phyloP scores from a whole-genome alignment of 2,888 invertebrate species.

The Acheta domesticus region DNA sequence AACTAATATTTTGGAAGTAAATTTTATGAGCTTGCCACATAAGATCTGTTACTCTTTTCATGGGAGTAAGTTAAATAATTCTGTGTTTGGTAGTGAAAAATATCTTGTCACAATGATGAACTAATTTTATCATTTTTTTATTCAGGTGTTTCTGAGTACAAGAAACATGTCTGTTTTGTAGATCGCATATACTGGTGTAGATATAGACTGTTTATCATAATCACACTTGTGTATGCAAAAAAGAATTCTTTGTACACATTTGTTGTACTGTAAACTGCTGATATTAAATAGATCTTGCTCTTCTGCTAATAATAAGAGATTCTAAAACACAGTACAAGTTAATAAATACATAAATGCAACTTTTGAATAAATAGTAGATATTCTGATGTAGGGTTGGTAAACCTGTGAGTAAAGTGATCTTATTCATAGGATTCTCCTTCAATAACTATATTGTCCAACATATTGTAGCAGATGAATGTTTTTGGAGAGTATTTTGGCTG shows the following conservation, averaged over 20 bases:
- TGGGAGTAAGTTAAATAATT: constrained; percentile 11
- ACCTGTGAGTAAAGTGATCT: not conserved
- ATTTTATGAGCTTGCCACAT: not conserved
- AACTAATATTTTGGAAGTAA: constrained; percentile 33
- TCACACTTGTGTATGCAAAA: not conserved
- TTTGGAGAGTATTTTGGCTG: not conserved
- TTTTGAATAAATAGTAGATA: no score
- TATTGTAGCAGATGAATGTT: not conserved
- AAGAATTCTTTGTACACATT: not conserved
- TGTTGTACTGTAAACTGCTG: constrained; percentile 1
- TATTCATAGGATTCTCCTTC: not conserved
- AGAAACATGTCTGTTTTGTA: not conserved
- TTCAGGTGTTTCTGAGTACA: not conserved
- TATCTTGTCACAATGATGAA: not conserved
- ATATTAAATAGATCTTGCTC: constrained; percentile 9
- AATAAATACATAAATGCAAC: not conserved
- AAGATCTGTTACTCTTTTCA: not conserved
- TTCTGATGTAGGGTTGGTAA: no score
- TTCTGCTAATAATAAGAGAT: not conserved
- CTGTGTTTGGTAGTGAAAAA: not conserved
- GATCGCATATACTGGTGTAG: not conserved
- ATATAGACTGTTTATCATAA: not conserved
- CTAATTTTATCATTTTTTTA: not conserved
- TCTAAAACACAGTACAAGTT: constrained; percentile 18
- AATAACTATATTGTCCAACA: not conserved